A percentile compares a stretch with the other conserved stretches of the same genome.
phyloP scores from a whole-genome alignment of 1,140 invertebrate genomes.

The Gonatopus flavifemur region DNA sequence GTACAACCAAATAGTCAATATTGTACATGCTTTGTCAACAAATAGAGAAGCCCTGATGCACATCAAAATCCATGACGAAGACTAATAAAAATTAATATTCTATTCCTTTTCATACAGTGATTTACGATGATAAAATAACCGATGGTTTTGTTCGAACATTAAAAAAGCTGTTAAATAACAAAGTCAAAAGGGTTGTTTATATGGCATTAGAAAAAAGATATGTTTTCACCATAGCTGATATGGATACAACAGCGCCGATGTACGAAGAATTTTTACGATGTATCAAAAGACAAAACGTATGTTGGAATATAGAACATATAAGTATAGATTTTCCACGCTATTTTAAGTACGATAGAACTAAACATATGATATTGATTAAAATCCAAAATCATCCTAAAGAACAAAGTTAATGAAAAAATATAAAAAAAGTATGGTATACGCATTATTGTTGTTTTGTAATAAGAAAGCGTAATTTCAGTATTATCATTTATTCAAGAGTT shows the following conservation, averaged over 20 bases:
- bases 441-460: no score
- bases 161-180: conserved; percentile 66
- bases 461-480: no score
- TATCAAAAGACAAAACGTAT: conserved; percentile 54
- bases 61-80: no score
- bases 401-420: no score
- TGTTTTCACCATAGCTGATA: conserved; percentile 79
- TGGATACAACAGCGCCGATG: conserved; percentile 79
- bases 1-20: no score
- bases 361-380: conserved; percentile 76
- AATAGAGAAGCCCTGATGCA: not conserved
- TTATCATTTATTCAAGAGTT: no score
- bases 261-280: conserved; percentile 78
- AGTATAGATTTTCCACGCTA: conserved; percentile 77
- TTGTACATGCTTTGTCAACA: no score
- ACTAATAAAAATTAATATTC: no score
- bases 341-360: conserved; percentile 78
- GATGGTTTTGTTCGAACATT: conserved; percentile 78
- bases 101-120: conserved; percentile 61
- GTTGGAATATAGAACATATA: conserved; percentile 66
- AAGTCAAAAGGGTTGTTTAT: conserved; percentile 67
- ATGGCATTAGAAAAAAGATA: conserved; percentile 84
- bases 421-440: no score
- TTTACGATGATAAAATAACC: conserved; percentile 85
- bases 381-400: no score